These are phyloP conservation scores for Encarsia formosa DNA, from an alignment of 2,888 invertebrate species.

Conservation along the genomic window DNA sequence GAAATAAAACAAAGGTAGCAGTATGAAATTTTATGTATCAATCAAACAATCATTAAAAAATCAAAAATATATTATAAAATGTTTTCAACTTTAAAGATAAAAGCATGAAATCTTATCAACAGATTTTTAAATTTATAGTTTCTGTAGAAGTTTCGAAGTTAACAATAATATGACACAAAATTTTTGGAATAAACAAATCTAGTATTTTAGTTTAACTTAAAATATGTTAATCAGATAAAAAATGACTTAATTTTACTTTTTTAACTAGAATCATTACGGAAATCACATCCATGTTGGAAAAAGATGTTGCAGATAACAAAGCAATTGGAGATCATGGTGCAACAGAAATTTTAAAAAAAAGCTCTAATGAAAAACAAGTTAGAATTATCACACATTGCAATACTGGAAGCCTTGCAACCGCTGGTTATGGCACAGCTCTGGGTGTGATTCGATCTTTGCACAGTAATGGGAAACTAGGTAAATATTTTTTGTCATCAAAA, in stretches of 20 bases:
- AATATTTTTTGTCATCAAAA: constrained; percentile 35
- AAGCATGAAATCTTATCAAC: too few species aligned
- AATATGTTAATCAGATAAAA: neutral
- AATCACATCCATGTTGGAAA: constrained; percentile 78
- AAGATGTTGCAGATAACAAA: constrained; percentile 84
- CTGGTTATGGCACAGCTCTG: constrained; percentile 95
- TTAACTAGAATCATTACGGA: constrained; percentile 68
- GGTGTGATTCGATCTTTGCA: constrained; percentile 88
- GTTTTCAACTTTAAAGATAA: too few species aligned
- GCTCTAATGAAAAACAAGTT: constrained; percentile 60
- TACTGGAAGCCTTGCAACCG: constrained; percentile 96
- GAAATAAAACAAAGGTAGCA: constrained; percentile 73
- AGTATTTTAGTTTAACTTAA: neutral
- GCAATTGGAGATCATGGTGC: constrained; percentile 83
- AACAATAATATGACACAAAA: too few species aligned
- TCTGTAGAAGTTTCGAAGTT: too few species aligned
- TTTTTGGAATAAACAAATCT: too few species aligned
- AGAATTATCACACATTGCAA: constrained; percentile 94
- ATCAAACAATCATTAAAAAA: too few species aligned
- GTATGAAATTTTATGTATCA: too few species aligned
- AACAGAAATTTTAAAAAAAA: constrained; percentile 64
- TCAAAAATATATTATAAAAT: too few species aligned
- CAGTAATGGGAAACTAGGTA: constrained; percentile 67
- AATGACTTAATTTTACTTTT: neutral
- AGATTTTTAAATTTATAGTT: too few species aligned